Evolutionary conservation across 2,113 vertebrate genomes (phyloP), one percentile per base, ranked within the genome.

Genomic region (Archocentrus centrarchus): DNA sequence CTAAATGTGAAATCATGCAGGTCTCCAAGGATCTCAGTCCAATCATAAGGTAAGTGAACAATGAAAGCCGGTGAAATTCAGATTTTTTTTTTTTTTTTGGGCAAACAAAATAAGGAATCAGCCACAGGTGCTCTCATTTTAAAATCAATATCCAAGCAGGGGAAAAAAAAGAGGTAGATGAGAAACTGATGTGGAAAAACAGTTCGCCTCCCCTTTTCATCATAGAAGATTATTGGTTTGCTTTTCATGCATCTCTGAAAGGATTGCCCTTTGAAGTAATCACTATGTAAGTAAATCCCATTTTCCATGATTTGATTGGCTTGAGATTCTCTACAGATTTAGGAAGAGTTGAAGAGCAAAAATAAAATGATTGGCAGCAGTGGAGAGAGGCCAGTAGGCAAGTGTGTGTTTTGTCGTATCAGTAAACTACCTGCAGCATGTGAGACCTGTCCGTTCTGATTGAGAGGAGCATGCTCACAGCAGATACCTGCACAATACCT

Each of bases 71-170:
- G 24, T 37, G 11, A 66, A 76, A 78, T 78, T 61, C 6, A 11
- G 24, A 3, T 57, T 73, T 85, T 22, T 44, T 17, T 59, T 68
- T 68, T 68, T 68, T 20, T 4, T 8, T 5, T 3, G 6, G n/a
- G 27, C n/a, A 61, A 75, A 61, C 62, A 73, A 62, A 82, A 66
- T 66, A 77, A 64, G 83, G 39, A 41, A 68, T 47, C 58, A 84
- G 79, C 61, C 85, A 76, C 88, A 90, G 89, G 81, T 83, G 85
- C 44, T 58, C 61, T 80, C 59, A 81, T 93, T 91, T 86, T 57
- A 27, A 89, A 90, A 90, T 91, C 86, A 90, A 92, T 93, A 83
- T 7, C 53, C 44, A 64, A 24, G 82, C 68, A 57, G 73, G 41
- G 53, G n/a, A 41, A 81, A 81, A 89, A 82, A 41, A 81, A 66